Conservation (phyloP, 1,140 invertebrate genomes). For the Aphaenogaster ashmeadi region DNA sequence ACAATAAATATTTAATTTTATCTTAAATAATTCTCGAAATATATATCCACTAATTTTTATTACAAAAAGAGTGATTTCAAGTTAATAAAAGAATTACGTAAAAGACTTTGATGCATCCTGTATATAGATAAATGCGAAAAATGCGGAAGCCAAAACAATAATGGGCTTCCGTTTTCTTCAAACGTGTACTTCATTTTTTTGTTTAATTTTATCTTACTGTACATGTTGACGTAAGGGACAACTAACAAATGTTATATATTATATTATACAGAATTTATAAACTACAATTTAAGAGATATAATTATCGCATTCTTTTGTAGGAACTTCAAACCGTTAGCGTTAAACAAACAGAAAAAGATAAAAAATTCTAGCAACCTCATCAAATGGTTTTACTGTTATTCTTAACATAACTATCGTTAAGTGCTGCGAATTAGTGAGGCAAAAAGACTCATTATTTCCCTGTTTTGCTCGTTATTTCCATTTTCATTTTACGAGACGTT, state of each 20-base stretch:
- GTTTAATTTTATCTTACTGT: too few relatives aligned
- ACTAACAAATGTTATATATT: neutral
- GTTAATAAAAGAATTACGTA: neutral
- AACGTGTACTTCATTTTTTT: too few relatives aligned
- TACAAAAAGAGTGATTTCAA: neutral
- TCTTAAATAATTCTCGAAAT: neutral
- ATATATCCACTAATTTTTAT: neutral
- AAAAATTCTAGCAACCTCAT: slow-evolving; percentile 5
- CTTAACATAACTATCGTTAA: neutral
- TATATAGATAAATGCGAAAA: neutral
- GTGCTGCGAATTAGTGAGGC: neutral
- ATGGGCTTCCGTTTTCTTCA: too few relatives aligned
- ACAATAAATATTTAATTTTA: too few relatives aligned
- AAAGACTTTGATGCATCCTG: neutral
- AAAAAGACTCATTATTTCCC: slow-evolving; percentile 1
- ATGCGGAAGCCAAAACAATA: too few relatives aligned
- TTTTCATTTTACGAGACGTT: neutral
- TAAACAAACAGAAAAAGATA: neutral
- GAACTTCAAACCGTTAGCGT: neutral
- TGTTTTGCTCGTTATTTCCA: neutral
- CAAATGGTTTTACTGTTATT: neutral
- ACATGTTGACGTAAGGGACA: too few relatives aligned
- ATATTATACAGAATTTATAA: neutral
- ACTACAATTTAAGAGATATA: neutral
- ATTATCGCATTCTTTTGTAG: too few relatives aligned